Conservation (phyloP, 2,888 invertebrate species). For the Andrena marginata region DNA sequence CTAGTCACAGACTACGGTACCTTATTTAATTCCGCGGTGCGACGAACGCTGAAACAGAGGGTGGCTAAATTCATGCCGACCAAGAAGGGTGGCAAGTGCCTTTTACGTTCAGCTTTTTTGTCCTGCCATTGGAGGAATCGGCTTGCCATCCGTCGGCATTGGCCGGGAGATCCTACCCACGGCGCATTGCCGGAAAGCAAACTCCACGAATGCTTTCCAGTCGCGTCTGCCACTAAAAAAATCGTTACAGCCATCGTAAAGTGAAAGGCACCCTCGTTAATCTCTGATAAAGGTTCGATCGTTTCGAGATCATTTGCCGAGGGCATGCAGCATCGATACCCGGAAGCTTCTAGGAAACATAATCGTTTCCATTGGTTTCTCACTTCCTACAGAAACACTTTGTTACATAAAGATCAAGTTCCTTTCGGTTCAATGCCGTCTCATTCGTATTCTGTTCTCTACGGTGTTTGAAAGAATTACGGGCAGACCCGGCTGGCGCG, state of each 20-base stretch:
- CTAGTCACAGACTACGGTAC: constrained; percentile 41
- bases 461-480: too few relatives aligned
- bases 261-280: too few relatives aligned
- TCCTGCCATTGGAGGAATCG: constrained; percentile 52
- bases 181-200: constrained; percentile 72
- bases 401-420: too few relatives aligned
- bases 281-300: too few relatives aligned
- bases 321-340: too few relatives aligned
- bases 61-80: constrained; percentile 72
- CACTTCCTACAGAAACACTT: not conserved
- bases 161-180: constrained; percentile 75
- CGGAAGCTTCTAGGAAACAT: too few relatives aligned
- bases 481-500: too few relatives aligned
- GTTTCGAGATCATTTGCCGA: too few relatives aligned
- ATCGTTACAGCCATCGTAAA: too few relatives aligned
- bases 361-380: too few relatives aligned
- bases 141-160: constrained; percentile 73
- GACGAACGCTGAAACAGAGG: constrained; percentile 65
- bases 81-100: constrained; percentile 70
- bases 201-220: constrained; percentile 75
- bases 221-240: constrained; percentile 77
- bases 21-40: constrained; percentile 58
- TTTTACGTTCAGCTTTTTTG: not conserved
- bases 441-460: not conserved
- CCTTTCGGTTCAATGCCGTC: too few relatives aligned